These are phyloP conservation scores for Drosophila lacteicornis DNA, from an alignment of 1,140 invertebrate genomes.

Conservation along the genomic window DNA sequence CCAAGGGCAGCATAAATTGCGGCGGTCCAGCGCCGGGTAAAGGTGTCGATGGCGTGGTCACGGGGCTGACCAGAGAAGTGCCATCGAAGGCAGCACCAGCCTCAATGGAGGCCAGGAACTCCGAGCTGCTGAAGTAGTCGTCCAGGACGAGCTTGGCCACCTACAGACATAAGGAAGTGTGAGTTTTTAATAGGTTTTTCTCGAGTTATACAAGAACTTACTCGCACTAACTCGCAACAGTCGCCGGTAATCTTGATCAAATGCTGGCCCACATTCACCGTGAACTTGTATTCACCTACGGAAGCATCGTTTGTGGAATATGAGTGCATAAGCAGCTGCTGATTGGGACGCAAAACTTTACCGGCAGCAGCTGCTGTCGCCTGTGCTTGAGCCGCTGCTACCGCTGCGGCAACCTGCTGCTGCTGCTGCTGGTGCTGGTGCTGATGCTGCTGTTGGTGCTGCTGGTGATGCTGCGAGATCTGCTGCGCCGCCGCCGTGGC, in stretches of 20 bases:
- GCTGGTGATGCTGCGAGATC: slow-evolving; percentile 65
- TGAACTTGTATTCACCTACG: slow-evolving; percentile 94
- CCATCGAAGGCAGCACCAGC: slow-evolving; percentile 83
- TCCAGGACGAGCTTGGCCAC: slow-evolving; percentile 94
- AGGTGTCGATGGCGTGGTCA: slow-evolving; percentile 80
- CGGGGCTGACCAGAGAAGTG: slow-evolving; percentile 68
- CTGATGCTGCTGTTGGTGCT: slow-evolving; percentile 61
- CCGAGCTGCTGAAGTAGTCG: slow-evolving; percentile 89
- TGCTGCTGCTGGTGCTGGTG: slow-evolving; percentile 60
- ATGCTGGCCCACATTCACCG: slow-evolving; percentile 92
- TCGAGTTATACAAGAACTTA: slow-evolving; percentile 62
- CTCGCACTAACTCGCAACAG: slow-evolving; percentile 93
- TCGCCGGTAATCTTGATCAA: slow-evolving; percentile 93
- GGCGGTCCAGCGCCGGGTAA: slow-evolving; percentile 70
- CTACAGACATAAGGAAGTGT: slow-evolving; percentile 72
- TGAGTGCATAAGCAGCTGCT: slow-evolving; percentile 90
- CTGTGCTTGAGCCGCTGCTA: slow-evolving; percentile 70
- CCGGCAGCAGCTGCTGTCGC: slow-evolving; percentile 81
- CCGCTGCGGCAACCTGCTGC: slow-evolving; percentile 68
- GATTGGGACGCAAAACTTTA: slow-evolving; percentile 86
- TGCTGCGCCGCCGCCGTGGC: slow-evolving; percentile 82
- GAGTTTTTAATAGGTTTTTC: neutral
- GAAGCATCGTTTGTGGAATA: slow-evolving; percentile 93
- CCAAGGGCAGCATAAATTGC: slow-evolving; percentile 74
- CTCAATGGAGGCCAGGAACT: slow-evolving; percentile 82